Conservation (phyloP, 1,140 invertebrate species). For the Cydia amplana region DNA sequence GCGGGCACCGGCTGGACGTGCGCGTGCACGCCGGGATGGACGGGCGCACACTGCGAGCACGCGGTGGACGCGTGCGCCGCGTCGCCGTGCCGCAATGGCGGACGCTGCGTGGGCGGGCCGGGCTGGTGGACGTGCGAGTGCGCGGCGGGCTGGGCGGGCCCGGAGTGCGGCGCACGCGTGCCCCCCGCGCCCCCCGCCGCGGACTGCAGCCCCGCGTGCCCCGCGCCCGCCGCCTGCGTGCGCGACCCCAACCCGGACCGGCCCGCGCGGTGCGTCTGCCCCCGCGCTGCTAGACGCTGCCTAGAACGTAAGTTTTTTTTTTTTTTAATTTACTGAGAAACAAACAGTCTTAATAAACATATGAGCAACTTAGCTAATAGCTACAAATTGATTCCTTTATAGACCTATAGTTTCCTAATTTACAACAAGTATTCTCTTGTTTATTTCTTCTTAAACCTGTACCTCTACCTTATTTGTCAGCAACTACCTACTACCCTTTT, state of each 20-base stretch:
- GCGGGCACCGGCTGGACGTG: constrained; percentile 43
- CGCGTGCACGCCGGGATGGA: constrained; percentile 42
- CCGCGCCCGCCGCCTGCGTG: constrained; percentile 51
- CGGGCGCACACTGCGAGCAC: constrained; percentile 55
- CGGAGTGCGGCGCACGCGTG: constrained; percentile 88
- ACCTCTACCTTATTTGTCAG: too few species aligned
- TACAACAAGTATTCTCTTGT: too few species aligned
- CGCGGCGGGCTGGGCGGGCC: constrained; percentile 88
- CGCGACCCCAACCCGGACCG: constrained; percentile 40
- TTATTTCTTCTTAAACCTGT: too few species aligned
- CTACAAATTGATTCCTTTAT: too few species aligned
- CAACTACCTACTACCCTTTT: too few species aligned
- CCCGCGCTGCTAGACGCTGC: constrained; percentile 56
- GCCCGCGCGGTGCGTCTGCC: constrained; percentile 56
- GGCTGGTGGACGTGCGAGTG: constrained; percentile 88
- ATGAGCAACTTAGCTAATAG: too few species aligned
- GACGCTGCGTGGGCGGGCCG: constrained; percentile 88
- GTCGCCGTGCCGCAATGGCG: constrained; percentile 86
- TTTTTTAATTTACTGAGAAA: too few species aligned
- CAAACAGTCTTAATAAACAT: too few species aligned
- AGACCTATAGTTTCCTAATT: too few species aligned
- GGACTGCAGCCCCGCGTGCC: constrained; percentile 70
- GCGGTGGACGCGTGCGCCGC: constrained; percentile 54
- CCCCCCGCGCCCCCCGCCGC: constrained; percentile 86
- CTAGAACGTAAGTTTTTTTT: constrained; percentile 60